Evolutionary conservation across 2,797 vertebrate species (phyloP).

Genomic region (Eidolon dupreanum): DNA sequence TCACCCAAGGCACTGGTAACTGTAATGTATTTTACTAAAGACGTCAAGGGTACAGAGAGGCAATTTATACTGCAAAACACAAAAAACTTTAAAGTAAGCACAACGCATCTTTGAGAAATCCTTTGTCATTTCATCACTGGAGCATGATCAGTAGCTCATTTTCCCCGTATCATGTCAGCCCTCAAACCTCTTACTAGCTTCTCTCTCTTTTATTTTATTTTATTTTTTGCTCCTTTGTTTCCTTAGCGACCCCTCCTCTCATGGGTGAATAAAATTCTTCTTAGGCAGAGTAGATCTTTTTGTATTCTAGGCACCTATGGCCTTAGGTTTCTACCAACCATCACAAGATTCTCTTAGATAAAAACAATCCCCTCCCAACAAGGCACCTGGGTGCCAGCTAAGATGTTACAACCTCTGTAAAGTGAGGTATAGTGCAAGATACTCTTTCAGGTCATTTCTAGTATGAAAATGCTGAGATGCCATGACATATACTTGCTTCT

Average conservation of each 20-base stretch:
- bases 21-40: not conserved
- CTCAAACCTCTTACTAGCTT: not conserved
- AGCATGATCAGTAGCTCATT: not conserved
- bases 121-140: not conserved
- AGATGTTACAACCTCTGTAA: not conserved
- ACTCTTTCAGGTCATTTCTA: not conserved
- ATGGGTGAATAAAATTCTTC: not conserved
- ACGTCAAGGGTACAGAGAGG: not conserved
- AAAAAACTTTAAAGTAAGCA: not conserved
- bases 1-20: not conserved
- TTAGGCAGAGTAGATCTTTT: not conserved
- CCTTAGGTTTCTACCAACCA: not conserved
- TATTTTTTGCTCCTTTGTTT: not conserved
- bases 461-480: not conserved
- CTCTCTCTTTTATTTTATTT: not conserved
- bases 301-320: not conserved
- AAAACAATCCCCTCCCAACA: not conserved
- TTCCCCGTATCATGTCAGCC: not conserved
- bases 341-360: not conserved
- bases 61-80: not conserved
- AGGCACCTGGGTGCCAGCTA: not conserved
- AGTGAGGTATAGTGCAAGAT: not conserved
- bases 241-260: not conserved
- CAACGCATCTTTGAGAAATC: not conserved
- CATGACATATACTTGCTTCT: not conserved